Evolutionary conservation across 2,113 vertebrate species (phyloP), one percentile per base, ranked within the genome.

Genomic region (Mirounga angustirostris): DNA sequence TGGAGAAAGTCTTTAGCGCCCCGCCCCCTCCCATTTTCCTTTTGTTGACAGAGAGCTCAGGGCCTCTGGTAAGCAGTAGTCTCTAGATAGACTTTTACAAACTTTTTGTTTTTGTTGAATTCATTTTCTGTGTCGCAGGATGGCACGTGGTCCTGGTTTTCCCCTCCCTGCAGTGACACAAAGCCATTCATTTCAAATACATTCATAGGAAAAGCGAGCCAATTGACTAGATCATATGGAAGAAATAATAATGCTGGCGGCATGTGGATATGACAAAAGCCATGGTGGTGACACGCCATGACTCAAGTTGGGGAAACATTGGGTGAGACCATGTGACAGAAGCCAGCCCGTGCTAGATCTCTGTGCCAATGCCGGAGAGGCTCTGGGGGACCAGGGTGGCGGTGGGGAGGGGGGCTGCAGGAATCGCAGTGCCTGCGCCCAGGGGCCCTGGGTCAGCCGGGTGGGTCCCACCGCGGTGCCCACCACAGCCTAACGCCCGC

Each of bases 131-230:
- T 46, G 21, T 92, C 19, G 26, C 50, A 40, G 73, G 13, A 33
- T 74, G 14, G 54, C 63, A 93, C 18, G 21, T 14, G 15, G 74
- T 86, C n/a, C 89, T 89, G 12, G 15, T 89, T 89, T 81, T 30
- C 43, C 58, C 3, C 58, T 92, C 43, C 30, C 14, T 81, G 0
- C 50, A 40, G n/a, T 33, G 50, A 69, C 56, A 58, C 7, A 65
- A 63, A 92, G 26, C 24, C 56, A 7, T 87, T 63, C 50, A 28
- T 30, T 94, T 85, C 56, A 61, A 65, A 24, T 73, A 94, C 63
- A 33, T 86, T 94, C n/a, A 58, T 76, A 82, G 76, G 74, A 84
- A 95, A 83, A 97, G 40, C 11, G 36, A 94, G 26, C 43, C 58
- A 24, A 1, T 50, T 33, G 54, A 30, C 80, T 86, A 58, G 71